These are phyloP conservation scores for Meghimatium bilineatum DNA, from an alignment of 2,888 invertebrate genomes.

Conservation along the genomic window DNA sequence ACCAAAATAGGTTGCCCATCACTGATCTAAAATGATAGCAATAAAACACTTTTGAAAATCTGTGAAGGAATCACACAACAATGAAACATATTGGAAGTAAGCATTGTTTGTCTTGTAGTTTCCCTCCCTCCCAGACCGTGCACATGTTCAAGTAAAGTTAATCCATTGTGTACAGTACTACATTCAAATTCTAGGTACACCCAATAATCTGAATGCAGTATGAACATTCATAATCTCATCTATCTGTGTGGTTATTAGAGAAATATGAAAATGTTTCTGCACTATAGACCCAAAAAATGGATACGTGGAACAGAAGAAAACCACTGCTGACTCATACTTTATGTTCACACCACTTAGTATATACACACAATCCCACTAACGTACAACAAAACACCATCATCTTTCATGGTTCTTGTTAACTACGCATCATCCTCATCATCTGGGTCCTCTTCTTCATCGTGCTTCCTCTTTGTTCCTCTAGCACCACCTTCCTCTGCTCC, in stretches of 20 bases:
- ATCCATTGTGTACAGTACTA: too few species aligned
- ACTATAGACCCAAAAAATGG: too few species aligned
- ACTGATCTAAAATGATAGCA: background rate
- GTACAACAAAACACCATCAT: conserved; percentile 4
- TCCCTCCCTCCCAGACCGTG: too few species aligned
- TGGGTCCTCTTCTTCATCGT: conserved; percentile 41
- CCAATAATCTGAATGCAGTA: background rate
- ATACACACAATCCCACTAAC: conserved; percentile 23
- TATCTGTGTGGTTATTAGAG: background rate
- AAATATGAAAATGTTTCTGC: too few species aligned
- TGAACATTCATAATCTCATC: background rate
- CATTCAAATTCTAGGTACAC: background rate
- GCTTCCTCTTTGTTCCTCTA: conserved; percentile 37
- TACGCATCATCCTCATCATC: conserved; percentile 40
- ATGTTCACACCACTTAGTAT: conserved; percentile 2
- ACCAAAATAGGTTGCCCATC: too few species aligned
- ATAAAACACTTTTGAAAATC: too few species aligned
- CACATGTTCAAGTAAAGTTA: too few species aligned
- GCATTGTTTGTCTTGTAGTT: too few species aligned
- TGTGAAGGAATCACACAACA: too few species aligned
- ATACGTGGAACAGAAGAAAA: background rate
- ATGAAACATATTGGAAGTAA: too few species aligned
- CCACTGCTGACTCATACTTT: background rate
- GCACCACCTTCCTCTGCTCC: conserved; percentile 38
- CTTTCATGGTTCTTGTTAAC: background rate